A percentile compares a stretch with the other conserved stretches of the same genome.
These are phyloP conservation scores for Ctenopoma kingsleyae DNA, from an alignment of 2,797 vertebrate genomes.

Conservation along the genomic window DNA sequence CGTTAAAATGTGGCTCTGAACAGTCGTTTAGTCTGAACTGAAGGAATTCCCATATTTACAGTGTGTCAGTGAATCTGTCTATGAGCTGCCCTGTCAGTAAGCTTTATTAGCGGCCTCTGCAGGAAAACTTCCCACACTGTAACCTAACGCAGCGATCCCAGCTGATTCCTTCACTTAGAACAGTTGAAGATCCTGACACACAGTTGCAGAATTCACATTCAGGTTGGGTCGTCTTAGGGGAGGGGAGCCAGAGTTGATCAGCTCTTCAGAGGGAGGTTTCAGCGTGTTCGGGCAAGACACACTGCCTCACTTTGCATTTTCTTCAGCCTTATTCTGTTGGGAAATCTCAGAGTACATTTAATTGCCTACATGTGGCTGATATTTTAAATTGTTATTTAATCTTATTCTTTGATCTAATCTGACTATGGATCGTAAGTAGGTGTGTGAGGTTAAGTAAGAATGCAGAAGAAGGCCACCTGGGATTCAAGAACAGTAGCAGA, in stretches of 20 bases:
- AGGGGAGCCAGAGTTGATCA: conserved; percentile 42
- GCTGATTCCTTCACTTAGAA: conserved; percentile 9
- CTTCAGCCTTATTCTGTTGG: conserved; percentile 12
- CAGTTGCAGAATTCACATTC: neutral
- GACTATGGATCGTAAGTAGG: conserved; percentile 21
- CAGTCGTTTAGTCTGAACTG: neutral
- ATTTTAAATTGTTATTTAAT: neutral
- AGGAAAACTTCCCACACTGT: neutral
- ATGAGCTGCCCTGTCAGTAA: neutral
- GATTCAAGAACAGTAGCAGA: conserved; percentile 22
- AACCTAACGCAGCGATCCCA: neutral
- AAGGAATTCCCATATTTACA: too few species aligned
- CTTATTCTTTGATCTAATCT: neutral
- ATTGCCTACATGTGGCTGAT: conserved; percentile 2
- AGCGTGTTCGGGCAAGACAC: conserved; percentile 67
- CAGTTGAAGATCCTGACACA: neutral
- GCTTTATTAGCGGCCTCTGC: conserved; percentile 11
- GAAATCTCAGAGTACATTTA: neutral
- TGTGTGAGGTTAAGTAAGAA: conserved; percentile 31
- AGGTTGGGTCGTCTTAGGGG: conserved; percentile 19
- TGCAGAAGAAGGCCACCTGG: conserved; percentile 37
- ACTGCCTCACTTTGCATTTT: conserved; percentile 31
- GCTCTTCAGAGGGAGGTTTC: conserved; percentile 35
- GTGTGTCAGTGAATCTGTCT: neutral
- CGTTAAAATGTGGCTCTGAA: conserved; percentile 1